Evolutionary conservation across 1,140 invertebrate species (phyloP), one percentile per base, ranked within the genome.

Genomic region (Antheraea pernyi): DNA sequence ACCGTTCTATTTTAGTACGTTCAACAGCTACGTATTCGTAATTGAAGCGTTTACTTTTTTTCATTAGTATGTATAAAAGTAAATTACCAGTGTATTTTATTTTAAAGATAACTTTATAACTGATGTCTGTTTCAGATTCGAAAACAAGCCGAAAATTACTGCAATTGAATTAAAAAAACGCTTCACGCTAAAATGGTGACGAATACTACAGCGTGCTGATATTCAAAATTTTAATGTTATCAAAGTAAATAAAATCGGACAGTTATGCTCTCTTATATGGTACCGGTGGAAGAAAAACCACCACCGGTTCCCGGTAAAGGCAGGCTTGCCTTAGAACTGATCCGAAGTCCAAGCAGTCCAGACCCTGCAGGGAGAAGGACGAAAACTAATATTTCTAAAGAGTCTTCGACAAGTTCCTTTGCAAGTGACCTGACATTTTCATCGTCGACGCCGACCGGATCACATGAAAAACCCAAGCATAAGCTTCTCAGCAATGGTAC

Each of bases 191-290:
- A 30, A 65, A 65, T 65, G 39, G n/a, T 19, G 42, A 65, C 39
- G n/a, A 3, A 42, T 42, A 65, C 64, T 1, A 46, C 19, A 65
- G 8, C n/a, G 59, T 37, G 63, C 30, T 53, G 62, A 61, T n/a
- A 65, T 75, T 75, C 72, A 63, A 61, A 65, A 19, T 67, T 76
- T 74, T 75, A 58, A 81, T 74, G 76, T 59, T 73, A 18, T 30
- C 13, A 30, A 61, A 69, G 75, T 18, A 11, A 59, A 22, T 59
- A 13, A 59, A 30, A 68, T 60, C 73, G 77, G 83, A 63, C 80
- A 86, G 82, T 82, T 73, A 95, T 95, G 94, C 87, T 95, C 84
- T 95, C 94, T 46, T 95, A 95, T 81, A 95, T 95, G 93, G 91
- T 95, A 74, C 94, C 94, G 19, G 93, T 94, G 67, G 94, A 94